These are phyloP conservation scores for Sebastiscus tertius DNA, from an alignment of 2,797 vertebrate species.

Conservation along the genomic window DNA sequence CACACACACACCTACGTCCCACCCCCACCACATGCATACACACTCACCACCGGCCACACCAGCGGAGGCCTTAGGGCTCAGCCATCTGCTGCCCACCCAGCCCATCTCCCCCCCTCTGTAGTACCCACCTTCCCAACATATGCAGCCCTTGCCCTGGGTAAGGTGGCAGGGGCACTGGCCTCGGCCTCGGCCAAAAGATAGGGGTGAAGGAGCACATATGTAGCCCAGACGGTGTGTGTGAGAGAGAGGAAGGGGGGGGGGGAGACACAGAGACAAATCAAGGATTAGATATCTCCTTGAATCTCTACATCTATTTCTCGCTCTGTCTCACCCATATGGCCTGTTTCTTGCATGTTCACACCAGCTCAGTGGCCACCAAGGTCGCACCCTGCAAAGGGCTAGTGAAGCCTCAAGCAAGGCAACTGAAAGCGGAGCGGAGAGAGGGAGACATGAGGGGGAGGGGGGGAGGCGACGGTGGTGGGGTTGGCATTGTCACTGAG, in stretches of 20 bases:
- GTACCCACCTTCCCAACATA: conserved; percentile 95
- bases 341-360: conserved; percentile 55
- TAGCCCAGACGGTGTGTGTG: conserved; percentile 70
- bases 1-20: conserved; percentile 35
- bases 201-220: conserved; percentile 78
- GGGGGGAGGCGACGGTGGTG: neutral
- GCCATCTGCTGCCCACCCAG: conserved; percentile 95
- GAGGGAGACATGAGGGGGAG: conserved; percentile 12
- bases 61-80: conserved; percentile 94
- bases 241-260: conserved; percentile 24
- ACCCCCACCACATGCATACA: conserved; percentile 38
- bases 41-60: conserved; percentile 87
- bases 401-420: conserved; percentile 58
- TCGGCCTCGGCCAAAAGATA: conserved; percentile 68
- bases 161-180: conserved; percentile 79
- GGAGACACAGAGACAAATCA: conserved; percentile 46
- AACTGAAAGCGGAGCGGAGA: conserved; percentile 29
- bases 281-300: conserved; percentile 58
- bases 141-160: conserved; percentile 91
- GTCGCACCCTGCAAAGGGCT: conserved; percentile 70
- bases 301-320: conserved; percentile 38
- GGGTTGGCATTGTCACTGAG: conserved; percentile 67
- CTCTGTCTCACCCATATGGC: conserved; percentile 66
- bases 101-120: conserved; percentile 79
- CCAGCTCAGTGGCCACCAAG: conserved; percentile 67